Evolutionary conservation across 2,113 vertebrate genomes (phyloP).

Genomic region (Xiphias gladius): DNA sequence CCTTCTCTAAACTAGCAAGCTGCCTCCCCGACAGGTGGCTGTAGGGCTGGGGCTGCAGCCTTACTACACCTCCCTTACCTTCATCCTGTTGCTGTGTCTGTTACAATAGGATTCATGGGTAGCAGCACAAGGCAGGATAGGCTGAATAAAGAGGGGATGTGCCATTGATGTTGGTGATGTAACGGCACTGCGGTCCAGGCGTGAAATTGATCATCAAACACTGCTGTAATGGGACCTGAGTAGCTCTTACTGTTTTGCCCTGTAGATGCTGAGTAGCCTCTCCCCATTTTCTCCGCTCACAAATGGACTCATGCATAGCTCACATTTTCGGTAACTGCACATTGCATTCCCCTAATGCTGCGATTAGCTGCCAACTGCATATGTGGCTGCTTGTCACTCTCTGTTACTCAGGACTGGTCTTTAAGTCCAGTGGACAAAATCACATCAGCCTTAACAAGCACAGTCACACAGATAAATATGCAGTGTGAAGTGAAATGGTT

Average conservation of each 20-base stretch:
- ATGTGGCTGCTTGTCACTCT: conserved; percentile 49
- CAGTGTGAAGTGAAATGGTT: not conserved
- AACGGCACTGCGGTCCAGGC: conserved; percentile 55
- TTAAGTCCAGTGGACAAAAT: conserved; percentile 17
- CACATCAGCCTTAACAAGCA: not conserved
- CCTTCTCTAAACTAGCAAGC: conserved; percentile 70
- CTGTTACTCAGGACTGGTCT: conserved; percentile 1
- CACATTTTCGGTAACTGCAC: conserved; percentile 41
- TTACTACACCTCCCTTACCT: conserved; percentile 26
- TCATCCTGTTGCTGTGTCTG: conserved; percentile 42
- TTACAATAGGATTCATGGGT: conserved; percentile 38
- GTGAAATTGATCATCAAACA: conserved; percentile 70
- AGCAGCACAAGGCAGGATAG: conserved; percentile 11
- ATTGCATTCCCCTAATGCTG: conserved; percentile 60
- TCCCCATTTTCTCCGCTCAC: conserved; percentile 14
- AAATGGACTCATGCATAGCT: conserved; percentile 11
- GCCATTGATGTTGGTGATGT: conserved; percentile 63
- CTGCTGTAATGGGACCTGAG: conserved; percentile 55
- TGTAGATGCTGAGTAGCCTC: conserved; percentile 16
- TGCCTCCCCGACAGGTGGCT: conserved; percentile 77
- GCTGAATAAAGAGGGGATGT: conserved; percentile 18
- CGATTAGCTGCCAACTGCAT: conserved; percentile 56
- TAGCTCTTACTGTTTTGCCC: conserved; percentile 53
- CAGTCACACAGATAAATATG: not conserved
- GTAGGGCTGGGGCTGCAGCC: conserved; percentile 44